Conservation (phyloP, 2,797 vertebrate genomes). For the Falco columbarius region DNA sequence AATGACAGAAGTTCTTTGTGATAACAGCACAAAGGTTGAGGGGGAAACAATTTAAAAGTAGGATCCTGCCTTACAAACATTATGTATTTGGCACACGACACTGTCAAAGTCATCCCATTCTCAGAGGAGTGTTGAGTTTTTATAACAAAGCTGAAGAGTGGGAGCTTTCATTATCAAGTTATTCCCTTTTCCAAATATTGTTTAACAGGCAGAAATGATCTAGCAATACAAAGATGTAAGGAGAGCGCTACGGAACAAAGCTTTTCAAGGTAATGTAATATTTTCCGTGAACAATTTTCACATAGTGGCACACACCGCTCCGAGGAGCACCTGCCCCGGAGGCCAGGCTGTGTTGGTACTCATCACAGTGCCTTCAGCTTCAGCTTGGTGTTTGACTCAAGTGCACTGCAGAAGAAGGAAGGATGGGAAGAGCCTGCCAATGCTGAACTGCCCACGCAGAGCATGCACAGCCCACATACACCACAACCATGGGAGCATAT, state of each 20-base stretch:
- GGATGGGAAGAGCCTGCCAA: neutral
- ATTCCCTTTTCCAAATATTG: neutral
- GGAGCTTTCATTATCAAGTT: neutral
- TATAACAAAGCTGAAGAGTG: neutral
- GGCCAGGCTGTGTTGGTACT: neutral
- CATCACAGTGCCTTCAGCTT: neutral
- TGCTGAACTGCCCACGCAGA: neutral
- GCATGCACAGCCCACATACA: neutral
- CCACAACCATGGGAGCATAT: neutral
- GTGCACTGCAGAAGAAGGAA: neutral
- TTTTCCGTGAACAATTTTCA: neutral
- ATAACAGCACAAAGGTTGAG: neutral
- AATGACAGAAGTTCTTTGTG: neutral
- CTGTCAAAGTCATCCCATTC: neutral
- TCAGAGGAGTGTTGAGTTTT: neutral
- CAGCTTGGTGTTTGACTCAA: neutral
- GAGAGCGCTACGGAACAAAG: neutral
- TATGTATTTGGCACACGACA: neutral
- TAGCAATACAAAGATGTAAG: neutral
- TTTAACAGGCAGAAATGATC: neutral
- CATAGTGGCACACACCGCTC: accelerated
- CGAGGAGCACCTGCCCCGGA: neutral
- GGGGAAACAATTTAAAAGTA: neutral
- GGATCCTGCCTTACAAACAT: neutral
- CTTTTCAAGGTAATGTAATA: neutral